Conservation (phyloP, 2,888 invertebrate species). For the Drosophila antonietae region DNA sequence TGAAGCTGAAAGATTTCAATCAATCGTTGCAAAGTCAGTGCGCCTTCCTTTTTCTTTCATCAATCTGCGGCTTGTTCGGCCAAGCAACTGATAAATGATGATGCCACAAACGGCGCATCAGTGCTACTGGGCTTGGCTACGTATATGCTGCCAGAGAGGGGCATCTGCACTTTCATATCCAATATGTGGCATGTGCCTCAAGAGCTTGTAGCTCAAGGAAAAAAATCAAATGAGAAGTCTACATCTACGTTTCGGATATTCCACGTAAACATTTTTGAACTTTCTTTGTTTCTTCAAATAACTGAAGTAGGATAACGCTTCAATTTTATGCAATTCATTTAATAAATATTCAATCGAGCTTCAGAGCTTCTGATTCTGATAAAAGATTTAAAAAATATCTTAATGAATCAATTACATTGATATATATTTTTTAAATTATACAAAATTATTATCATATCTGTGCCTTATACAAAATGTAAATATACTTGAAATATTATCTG, state of each 20-base stretch:
- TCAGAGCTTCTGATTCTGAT: background rate
- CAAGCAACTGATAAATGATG: constrained; percentile 62
- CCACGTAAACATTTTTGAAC: background rate
- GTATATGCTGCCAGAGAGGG: background rate
- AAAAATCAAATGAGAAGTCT: no score
- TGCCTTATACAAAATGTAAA: no score
- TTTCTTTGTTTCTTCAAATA: background rate
- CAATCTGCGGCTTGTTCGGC: constrained; percentile 70
- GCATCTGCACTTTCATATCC: constrained; percentile 13
- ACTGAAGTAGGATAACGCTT: no score
- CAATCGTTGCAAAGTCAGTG: constrained; percentile 41
- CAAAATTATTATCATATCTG: no score
- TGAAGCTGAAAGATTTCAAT: constrained; percentile 37
- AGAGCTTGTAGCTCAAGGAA: no score
- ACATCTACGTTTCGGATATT: background rate
- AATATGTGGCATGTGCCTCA: background rate
- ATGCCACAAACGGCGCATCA: constrained; percentile 16
- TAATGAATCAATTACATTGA: background rate
- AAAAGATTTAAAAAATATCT: background rate
- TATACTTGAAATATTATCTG: no score
- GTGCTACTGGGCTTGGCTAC: constrained; percentile 47
- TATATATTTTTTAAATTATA: no score
- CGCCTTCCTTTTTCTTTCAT: constrained; percentile 41
- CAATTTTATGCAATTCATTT: no score
- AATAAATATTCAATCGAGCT: no score